A percentile compares a stretch with the other conserved stretches of the same genome.
Conservation (phyloP, 2,888 invertebrate species). For the Mesoligia furuncula region DNA sequence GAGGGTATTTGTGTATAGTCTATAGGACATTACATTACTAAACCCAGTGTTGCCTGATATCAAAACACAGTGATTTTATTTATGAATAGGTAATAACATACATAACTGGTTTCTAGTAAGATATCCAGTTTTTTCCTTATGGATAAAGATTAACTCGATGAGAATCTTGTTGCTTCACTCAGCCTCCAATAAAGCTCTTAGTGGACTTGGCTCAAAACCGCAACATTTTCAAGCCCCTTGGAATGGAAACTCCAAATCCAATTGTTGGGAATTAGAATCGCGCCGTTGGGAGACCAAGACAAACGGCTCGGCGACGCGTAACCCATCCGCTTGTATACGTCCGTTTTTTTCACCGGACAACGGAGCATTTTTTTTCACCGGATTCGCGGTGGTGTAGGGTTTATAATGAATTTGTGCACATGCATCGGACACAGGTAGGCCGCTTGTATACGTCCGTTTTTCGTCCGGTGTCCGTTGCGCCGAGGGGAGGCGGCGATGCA, state of each 20-base stretch:
- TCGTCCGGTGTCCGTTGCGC: too few relatives aligned
- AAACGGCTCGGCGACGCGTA: background rate
- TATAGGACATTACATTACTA: background rate
- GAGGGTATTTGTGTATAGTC: constrained; percentile 18
- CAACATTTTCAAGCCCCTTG: background rate
- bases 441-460: too few relatives aligned
- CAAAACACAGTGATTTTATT: background rate
- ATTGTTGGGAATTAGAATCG: background rate
- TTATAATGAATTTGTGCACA: too few relatives aligned
- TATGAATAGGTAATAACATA: background rate
- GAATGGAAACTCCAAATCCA: background rate
- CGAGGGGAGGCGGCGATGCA: too few relatives aligned
- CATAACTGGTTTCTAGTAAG: background rate
- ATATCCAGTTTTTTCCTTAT: background rate
- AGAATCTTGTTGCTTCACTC: background rate
- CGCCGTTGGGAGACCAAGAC: background rate
- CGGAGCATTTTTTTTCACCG: too few relatives aligned
- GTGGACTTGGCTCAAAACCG: background rate
- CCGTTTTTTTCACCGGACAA: too few relatives aligned
- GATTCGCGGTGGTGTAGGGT: too few relatives aligned
- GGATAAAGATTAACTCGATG: constrained; percentile 1
- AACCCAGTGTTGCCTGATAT: constrained; percentile 25
- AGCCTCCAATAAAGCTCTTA: background rate
- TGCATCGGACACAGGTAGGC: too few relatives aligned
- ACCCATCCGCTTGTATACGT: too few relatives aligned